Conservation (phyloP, 2,797 vertebrate species). For the Luscinia luscinia region DNA sequence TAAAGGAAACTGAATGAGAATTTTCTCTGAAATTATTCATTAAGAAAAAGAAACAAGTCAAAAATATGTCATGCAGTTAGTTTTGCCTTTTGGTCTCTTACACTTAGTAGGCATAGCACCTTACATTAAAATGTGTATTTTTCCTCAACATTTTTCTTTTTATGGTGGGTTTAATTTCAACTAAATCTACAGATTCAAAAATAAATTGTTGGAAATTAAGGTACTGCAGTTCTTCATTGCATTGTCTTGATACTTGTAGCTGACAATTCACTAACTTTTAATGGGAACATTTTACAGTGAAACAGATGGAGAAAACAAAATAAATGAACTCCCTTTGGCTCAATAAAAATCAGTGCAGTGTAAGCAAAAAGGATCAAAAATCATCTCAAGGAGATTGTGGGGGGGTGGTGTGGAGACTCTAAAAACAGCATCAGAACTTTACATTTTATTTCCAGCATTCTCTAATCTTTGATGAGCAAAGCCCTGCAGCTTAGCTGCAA, state of each 20-base stretch:
- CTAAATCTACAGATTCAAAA: slow-evolving; percentile 50
- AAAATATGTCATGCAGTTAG: background rate
- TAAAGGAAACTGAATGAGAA: background rate
- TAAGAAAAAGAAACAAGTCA: background rate
- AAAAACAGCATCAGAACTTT: slow-evolving; percentile 40
- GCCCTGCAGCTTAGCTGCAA: background rate
- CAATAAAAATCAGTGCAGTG: slow-evolving; percentile 54
- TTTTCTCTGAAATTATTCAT: background rate
- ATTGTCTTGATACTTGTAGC: slow-evolving; percentile 42
- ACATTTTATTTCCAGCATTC: slow-evolving; percentile 15
- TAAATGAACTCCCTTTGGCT: slow-evolving; percentile 67
- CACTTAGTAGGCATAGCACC: background rate
- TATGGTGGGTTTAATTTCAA: slow-evolving; percentile 35
- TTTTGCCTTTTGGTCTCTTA: slow-evolving; percentile 26
- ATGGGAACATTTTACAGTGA: slow-evolving; percentile 61
- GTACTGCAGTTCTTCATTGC: slow-evolving; percentile 48
- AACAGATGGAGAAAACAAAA: slow-evolving; percentile 72
- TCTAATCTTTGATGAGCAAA: background rate
- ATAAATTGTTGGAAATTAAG: slow-evolving; percentile 63
- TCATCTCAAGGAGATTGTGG: slow-evolving; percentile 4
- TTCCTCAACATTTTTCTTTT: slow-evolving; percentile 7
- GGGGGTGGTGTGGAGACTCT: background rate
- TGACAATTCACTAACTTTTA: slow-evolving; percentile 68
- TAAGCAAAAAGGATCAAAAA: slow-evolving; percentile 68
- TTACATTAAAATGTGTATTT: slow-evolving; percentile 30